Percentiles rank a stretch among this genome's conserved stretches.
phyloP scores from a whole-genome alignment of 2,888 invertebrate genomes.

The Netelia fuscicornis region DNA sequence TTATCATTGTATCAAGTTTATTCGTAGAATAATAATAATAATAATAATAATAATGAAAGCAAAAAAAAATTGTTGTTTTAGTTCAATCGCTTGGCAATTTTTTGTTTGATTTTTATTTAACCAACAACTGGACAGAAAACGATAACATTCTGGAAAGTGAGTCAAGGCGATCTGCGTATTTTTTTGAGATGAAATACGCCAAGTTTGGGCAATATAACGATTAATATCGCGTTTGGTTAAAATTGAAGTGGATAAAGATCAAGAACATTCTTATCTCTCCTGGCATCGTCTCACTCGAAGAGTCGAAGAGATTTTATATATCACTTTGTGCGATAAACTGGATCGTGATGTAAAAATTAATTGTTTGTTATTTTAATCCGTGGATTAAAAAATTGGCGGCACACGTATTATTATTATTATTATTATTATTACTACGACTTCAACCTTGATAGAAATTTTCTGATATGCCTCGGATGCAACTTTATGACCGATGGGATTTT shows the following conservation, averaged over 20 bases:
- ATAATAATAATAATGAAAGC: constrained; percentile 25
- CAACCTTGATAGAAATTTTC: constrained; percentile 77
- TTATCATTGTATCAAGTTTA: constrained; percentile 55
- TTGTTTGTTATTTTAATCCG: too few species aligned
- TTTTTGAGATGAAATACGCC: constrained; percentile 73
- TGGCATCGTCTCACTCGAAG: constrained; percentile 59
- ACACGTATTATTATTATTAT: too few species aligned
- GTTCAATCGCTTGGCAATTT: constrained; percentile 38
- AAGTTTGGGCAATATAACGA: constrained; percentile 75
- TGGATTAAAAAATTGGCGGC: too few species aligned
- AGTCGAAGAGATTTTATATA: constrained; percentile 68
- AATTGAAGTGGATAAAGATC: constrained; percentile 79
- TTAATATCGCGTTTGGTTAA: constrained; percentile 75
- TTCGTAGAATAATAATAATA: constrained; percentile 71
- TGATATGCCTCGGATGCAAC: constrained; percentile 79
- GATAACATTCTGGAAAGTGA: constrained; percentile 79
- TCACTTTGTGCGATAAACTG: constrained; percentile 71
- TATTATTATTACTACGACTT: constrained; percentile 76
- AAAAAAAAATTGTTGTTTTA: constrained; percentile 67
- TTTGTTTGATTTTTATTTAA: constrained; percentile 4
- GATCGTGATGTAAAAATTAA: constrained; percentile 28
- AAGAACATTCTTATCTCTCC: constrained; percentile 70
- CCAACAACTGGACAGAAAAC: constrained; percentile 55
- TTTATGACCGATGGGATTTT: constrained; percentile 76
- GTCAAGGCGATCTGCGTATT: constrained; percentile 74